Base-by-base conservation (phyloP, 2,888 invertebrate genomes). In the Alviniconcha strummeri region DNA sequence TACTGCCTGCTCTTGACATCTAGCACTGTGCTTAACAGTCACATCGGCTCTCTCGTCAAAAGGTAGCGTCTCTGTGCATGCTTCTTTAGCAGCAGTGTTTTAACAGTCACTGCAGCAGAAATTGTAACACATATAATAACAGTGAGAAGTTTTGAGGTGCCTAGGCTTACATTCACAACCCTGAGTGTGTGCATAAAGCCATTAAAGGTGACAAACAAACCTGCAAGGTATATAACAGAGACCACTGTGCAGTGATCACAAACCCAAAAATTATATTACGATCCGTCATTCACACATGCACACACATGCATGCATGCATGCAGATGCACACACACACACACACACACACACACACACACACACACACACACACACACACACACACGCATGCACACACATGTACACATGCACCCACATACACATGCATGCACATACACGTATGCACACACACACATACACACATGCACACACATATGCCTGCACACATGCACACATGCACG, bases 1-100 rank as follows among this genome's bases (percentile, higher is more conserved):
- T 93, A 89, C 91, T 94, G 90, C 93, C 95, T 93, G 85, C 93
- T 94, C 90, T 95, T 94, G 92, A 95, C 95, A n/a, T 88, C 90
- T 55, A 74, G 84, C 15, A 90, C 90, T 57, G 91, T 91, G 4
- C 86, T 92, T 55, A 54, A 87, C n/a, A 91, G 91, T 86, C 84
- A 89, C 17, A 82, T 91, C 69, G 90, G 90, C 8, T 55, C 84
- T 4, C 71, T 86, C 52, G 83, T 92, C 13, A 88, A 89, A 86
- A 78, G 78, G 78, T 78, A 52, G 36, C 19, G 52, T 64, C 11
- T 64, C 11, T 64, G 64, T 64, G 64, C 15, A 15, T 64, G 64
- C 15, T 9, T 64, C 11, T 64, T 4, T 64, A 64, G 1, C 15
- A 13, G 15, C 11, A 64, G 15, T 64, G 64, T 64, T 9, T 64